Conservation (phyloP, 2,797 vertebrate species). For the Xiphorhynchus erythropygius region DNA sequence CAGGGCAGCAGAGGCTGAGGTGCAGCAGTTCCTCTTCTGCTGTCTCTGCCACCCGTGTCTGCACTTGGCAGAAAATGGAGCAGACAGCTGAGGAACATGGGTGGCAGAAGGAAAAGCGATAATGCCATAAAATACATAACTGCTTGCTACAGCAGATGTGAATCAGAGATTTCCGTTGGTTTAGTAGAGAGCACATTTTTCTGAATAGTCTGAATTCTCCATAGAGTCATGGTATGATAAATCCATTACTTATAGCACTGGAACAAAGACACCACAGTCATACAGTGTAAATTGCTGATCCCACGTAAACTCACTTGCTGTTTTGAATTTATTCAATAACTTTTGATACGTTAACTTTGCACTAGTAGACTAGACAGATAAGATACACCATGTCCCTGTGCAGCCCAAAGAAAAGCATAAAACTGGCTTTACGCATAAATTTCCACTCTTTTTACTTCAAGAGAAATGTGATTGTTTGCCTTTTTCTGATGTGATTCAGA, state of each 20-base stretch:
- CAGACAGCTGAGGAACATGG: neutral
- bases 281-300: neutral
- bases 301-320: neutral
- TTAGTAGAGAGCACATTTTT: neutral
- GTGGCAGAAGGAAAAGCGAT: neutral
- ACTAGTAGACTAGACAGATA: neutral
- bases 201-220: slow-evolving; percentile 1
- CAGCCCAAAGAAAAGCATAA: neutral
- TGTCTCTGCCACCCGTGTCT: neutral
- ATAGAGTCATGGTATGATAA: neutral
- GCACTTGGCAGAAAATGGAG: neutral
- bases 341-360: neutral
- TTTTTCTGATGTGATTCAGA: neutral
- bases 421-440: neutral
- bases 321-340: neutral
- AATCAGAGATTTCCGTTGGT: neutral
- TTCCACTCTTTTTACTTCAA: neutral
- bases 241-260: slow-evolving; percentile 18
- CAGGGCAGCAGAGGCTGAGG: neutral
- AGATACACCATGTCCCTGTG: neutral
- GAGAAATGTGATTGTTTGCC: neutral
- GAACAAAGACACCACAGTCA: slow-evolving; percentile 13
- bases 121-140: neutral
- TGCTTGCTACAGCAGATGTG: neutral
- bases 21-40: neutral